Base-by-base conservation (phyloP, 1,140 invertebrate genomes). In the Bombus vancouverensis region DNA sequence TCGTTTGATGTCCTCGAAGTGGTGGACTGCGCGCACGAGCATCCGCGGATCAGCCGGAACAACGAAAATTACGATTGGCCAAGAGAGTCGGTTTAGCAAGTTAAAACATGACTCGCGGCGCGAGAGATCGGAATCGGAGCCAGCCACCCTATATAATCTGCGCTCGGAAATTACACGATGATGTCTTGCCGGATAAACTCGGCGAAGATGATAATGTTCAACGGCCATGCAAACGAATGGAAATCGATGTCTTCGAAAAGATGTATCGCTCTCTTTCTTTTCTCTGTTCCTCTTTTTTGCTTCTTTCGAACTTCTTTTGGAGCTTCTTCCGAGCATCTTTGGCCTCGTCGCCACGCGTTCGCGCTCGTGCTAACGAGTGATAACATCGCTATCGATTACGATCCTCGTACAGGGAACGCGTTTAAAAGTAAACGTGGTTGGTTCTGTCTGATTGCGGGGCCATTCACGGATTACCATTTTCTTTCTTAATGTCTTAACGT, bases 21-120 rank as follows among this genome's bases (percentile, higher is more conserved):
- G 42, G 57, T 25, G n/a, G 42, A 66, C 15, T 25, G 59, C 42
- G 59, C 22, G 44, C 78, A 53, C 12, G 44, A 22, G 32, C 34
- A 25, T 32, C 1, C 57, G 72, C 42, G 78, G 65, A 71, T 81
- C 66, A 34, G 15, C 39, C 39, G 65, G 65, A 79, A 80, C 76
- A 72, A 84, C 76, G 76, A 84, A 84, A 84, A 84, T 84, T 79
- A 62, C 83, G 76, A 72, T 84, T 72, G 66, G 37, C 37, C 53
- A 71, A 25, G 6, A 28, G 34, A 80, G 39, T 42, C 68, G 83
- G 53, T 84, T 84, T 84, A 44, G 82, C 82, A 80, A 80, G 66
- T 71, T 80, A 72, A 84, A 84, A 47, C 76, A 79, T 84, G 83
- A 72, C 83, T 84, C 53, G 83, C 83, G 83, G 83, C 83, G 76